A percentile compares a stretch with the other conserved stretches of the same genome.
These are phyloP conservation scores for Naja naja DNA, from an alignment of 2,113 vertebrate species.

Conservation along the genomic window DNA sequence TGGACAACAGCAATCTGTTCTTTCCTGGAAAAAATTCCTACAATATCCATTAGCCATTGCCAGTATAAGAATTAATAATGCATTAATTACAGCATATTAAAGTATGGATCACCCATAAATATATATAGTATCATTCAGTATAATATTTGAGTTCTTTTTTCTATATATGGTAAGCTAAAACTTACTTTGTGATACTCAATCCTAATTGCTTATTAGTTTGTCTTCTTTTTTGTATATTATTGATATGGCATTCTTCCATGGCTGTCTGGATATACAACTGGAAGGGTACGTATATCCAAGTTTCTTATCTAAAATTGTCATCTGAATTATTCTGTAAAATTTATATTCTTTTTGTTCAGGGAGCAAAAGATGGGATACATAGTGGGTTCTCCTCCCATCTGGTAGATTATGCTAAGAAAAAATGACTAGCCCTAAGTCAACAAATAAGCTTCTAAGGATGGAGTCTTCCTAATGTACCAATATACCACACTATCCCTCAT, in stretches of 20 bases:
- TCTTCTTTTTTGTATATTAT: neutral
- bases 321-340: neutral
- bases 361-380: neutral
- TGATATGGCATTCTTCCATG: neutral
- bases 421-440: neutral
- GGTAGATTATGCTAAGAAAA: neutral
- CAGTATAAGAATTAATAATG: neutral
- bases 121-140: neutral
- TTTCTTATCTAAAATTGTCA: neutral
- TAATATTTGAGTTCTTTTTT: neutral
- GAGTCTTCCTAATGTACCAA: neutral
- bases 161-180: neutral
- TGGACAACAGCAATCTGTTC: neutral
- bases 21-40: neutral
- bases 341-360: neutral
- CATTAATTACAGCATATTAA: neutral
- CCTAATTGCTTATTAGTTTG: neutral
- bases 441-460: neutral
- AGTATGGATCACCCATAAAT: neutral
- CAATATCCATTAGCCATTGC: neutral
- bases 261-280: neutral
- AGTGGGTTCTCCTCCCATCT: neutral
- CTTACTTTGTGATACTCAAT: neutral
- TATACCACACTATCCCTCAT: neutral
- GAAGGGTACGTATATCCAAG: neutral